Evolutionary conservation across 1,140 invertebrate genomes (phyloP).

Genomic region (Drosophila bipectinata): DNA sequence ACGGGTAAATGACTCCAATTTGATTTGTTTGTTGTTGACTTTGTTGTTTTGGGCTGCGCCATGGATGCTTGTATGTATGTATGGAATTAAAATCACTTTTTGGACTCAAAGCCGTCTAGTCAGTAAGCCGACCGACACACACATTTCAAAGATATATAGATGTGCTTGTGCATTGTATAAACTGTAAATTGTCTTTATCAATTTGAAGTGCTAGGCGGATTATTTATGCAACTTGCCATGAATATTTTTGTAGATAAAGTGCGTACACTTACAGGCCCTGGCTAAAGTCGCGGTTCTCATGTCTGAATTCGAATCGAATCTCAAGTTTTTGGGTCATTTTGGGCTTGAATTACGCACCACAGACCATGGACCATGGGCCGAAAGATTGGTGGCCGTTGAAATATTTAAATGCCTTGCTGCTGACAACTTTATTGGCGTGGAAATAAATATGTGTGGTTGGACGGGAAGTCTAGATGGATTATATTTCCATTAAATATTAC

Average conservation of each 20-base stretch:
- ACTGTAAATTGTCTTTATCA: conserved; percentile 81
- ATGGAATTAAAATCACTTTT: conserved; percentile 60
- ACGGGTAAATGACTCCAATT: conserved; percentile 79
- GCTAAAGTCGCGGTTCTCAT: conserved; percentile 45
- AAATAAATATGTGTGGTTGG: conserved; percentile 13
- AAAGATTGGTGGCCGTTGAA: conserved; percentile 56
- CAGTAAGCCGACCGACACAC: conserved; percentile 17
- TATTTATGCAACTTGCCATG: conserved; percentile 78
- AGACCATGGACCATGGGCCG: conserved; percentile 70
- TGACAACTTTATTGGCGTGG: conserved; percentile 72
- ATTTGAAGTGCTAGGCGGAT: conserved; percentile 77
- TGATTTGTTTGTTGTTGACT: conserved; percentile 63
- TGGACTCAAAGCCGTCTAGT: conserved; percentile 22
- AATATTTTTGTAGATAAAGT: conserved; percentile 77
- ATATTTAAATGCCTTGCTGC: conserved; percentile 65
- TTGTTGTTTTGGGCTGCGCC: conserved; percentile 22
- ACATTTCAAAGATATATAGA: conserved; percentile 10
- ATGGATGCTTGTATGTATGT: conserved; percentile 46
- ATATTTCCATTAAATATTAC: neutral
- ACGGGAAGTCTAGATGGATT: conserved; percentile 21
- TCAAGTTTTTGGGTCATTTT: conserved; percentile 75
- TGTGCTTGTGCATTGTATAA: conserved; percentile 57
- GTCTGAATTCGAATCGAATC: conserved; percentile 29
- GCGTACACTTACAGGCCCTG: conserved; percentile 39
- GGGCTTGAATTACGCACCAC: conserved; percentile 71